Conservation (phyloP, 2,797 vertebrate genomes). For the Cheirogaleus major region DNA sequence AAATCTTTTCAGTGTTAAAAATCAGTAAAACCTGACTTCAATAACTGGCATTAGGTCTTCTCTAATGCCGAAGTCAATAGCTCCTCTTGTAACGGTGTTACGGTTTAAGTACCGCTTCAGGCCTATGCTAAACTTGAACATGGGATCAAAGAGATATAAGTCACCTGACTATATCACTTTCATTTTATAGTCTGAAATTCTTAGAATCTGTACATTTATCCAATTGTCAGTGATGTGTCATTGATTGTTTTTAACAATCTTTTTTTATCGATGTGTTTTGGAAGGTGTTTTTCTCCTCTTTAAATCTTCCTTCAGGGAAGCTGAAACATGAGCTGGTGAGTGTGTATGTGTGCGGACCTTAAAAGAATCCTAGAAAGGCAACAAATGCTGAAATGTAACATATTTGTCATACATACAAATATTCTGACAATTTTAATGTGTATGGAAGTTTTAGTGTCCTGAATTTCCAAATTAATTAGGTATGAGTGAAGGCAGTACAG, state of each 20-base stretch:
- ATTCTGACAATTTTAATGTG: not conserved
- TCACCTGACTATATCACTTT: conserved; percentile 66
- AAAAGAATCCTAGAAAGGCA: not conserved
- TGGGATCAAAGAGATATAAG: conserved; percentile 80
- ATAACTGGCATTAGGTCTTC: conserved; percentile 57
- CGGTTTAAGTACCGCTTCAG: conserved; percentile 76
- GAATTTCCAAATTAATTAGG: conserved; percentile 34
- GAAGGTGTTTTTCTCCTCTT: conserved; percentile 60
- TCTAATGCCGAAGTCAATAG: conserved; percentile 80
- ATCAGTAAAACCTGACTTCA: conserved; percentile 74
- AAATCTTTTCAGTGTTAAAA: conserved; percentile 66
- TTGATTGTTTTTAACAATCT: conserved; percentile 80
- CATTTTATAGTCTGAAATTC: conserved; percentile 69
- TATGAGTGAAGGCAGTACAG: not conserved
- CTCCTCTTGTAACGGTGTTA: conserved; percentile 71
- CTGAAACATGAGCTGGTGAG: not conserved
- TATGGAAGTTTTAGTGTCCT: not conserved
- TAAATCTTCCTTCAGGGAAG: conserved; percentile 62
- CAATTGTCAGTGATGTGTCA: conserved; percentile 64
- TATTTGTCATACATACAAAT: not conserved
- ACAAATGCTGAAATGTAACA: not conserved
- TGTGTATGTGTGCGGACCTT: not conserved
- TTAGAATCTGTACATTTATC: conserved; percentile 70
- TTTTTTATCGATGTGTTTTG: conserved; percentile 70
- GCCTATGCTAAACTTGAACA: conserved; percentile 71